Conservation (phyloP, 2,797 vertebrate genomes). For the Clarias fuscus region DNA sequence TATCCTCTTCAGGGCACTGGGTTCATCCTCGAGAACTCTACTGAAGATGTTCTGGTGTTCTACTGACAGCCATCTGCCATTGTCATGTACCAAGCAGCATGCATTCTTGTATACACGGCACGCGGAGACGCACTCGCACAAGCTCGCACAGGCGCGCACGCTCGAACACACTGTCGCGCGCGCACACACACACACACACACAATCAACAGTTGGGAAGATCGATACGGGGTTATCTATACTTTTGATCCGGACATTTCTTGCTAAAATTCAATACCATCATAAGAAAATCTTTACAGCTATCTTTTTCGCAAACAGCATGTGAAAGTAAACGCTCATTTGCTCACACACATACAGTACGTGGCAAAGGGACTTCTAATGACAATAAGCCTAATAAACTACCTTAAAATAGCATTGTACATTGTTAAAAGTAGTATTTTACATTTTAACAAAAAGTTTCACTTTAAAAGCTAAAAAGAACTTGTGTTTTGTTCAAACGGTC, state of each 20-base stretch:
- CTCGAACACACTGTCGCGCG: too few relatives aligned
- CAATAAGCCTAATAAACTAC: too few relatives aligned
- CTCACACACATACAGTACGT: too few relatives aligned
- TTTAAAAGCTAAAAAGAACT: too few relatives aligned
- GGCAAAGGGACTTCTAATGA: too few relatives aligned
- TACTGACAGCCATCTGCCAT: constrained; percentile 32
- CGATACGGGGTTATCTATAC: not conserved
- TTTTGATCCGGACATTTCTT: not conserved
- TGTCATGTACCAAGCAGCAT: constrained; percentile 34
- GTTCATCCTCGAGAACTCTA: not conserved
- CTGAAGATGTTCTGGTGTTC: not conserved
- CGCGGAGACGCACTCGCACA: too few relatives aligned
- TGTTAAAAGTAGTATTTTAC: too few relatives aligned
- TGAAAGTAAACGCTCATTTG: not conserved
- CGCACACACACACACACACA: too few relatives aligned
- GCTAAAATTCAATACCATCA: not conserved
- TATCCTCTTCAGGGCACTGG: constrained; percentile 1
- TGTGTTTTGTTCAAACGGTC: too few relatives aligned
- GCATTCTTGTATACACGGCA: constrained; percentile 33
- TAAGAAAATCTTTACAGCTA: not conserved
- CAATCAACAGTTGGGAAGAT: not conserved
- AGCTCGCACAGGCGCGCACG: too few relatives aligned
- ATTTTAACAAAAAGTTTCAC: too few relatives aligned
- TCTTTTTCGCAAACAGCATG: not conserved
- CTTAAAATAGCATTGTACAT: too few relatives aligned